Evolutionary conservation across 2,888 invertebrate species (phyloP).

Genomic region (Cantharis nigra): DNA sequence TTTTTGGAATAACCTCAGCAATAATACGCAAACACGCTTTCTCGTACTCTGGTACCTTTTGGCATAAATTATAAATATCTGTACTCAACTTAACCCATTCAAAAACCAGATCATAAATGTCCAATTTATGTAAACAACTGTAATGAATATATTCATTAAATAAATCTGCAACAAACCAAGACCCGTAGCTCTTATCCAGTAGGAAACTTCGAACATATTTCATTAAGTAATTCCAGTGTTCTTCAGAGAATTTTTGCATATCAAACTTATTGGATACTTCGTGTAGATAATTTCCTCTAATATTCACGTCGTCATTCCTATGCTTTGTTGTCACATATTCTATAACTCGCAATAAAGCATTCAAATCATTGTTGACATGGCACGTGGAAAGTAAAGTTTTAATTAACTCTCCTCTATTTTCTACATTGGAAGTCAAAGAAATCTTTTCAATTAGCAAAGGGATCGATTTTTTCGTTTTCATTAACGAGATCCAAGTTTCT

Average conservation of each 20-base stretch:
- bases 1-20: background rate
- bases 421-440: background rate
- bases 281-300: background rate
- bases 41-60: slow-evolving; percentile 2
- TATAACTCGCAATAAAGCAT: slow-evolving; percentile 8
- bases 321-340: slow-evolving; percentile 9
- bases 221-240: slow-evolving; percentile 14
- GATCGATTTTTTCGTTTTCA: slow-evolving; percentile 13
- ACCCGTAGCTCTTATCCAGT: background rate
- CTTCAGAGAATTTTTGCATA: background rate
- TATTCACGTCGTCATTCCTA: slow-evolving; percentile 8
- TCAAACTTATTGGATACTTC: background rate
- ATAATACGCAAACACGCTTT: slow-evolving; percentile 12
- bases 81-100: background rate
- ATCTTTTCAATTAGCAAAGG: slow-evolving; percentile 15
- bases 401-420: background rate
- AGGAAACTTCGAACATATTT: background rate
- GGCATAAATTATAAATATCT: background rate
- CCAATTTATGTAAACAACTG: slow-evolving; percentile 1
- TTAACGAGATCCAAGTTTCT: slow-evolving; percentile 8
- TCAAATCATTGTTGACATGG: slow-evolving; percentile 12
- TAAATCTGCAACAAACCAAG: background rate
- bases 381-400: slow-evolving; percentile 10
- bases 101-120: slow-evolving; percentile 1
- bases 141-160: background rate